phyloP scores from a whole-genome alignment of 1,140 invertebrate species.

The Drosophila mauritiana region DNA sequence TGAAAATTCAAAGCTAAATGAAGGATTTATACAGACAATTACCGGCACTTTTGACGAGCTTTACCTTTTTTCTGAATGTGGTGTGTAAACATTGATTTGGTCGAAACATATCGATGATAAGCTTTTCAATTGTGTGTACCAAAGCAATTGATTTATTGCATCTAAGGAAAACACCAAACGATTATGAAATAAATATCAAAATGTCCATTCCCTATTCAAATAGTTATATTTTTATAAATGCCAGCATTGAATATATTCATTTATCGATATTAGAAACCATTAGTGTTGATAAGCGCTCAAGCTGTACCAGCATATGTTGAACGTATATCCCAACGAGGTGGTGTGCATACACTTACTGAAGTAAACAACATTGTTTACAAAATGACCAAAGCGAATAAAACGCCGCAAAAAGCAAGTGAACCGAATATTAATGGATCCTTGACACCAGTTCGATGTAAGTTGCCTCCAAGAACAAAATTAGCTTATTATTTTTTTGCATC shows the following conservation, averaged over 20 bases:
- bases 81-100: neutral
- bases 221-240: neutral
- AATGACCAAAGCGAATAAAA: slow-evolving; percentile 47
- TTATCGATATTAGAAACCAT: neutral
- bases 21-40: slow-evolving; percentile 44
- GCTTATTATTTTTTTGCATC: neutral
- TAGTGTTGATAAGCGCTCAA: neutral
- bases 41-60: slow-evolving; percentile 67
- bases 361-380: slow-evolving; percentile 32
- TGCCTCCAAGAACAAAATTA: neutral
- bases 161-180: neutral
- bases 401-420: slow-evolving; percentile 29
- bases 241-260: neutral
- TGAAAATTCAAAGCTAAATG: slow-evolving; percentile 25
- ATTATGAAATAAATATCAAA: too few relatives aligned
- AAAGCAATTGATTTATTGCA: too few relatives aligned
- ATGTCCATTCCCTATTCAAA: neutral
- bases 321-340: neutral
- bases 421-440: slow-evolving; percentile 33
- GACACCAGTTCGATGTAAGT: slow-evolving; percentile 77
- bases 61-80: neutral
- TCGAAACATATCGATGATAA: neutral
- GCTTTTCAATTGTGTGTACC: neutral
- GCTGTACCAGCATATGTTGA: neutral
- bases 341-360: slow-evolving; percentile 3